A percentile compares a stretch with the other conserved stretches of the same genome.
Conservation (phyloP, 2,888 invertebrate species). For the Bruchidius siliquastri region DNA sequence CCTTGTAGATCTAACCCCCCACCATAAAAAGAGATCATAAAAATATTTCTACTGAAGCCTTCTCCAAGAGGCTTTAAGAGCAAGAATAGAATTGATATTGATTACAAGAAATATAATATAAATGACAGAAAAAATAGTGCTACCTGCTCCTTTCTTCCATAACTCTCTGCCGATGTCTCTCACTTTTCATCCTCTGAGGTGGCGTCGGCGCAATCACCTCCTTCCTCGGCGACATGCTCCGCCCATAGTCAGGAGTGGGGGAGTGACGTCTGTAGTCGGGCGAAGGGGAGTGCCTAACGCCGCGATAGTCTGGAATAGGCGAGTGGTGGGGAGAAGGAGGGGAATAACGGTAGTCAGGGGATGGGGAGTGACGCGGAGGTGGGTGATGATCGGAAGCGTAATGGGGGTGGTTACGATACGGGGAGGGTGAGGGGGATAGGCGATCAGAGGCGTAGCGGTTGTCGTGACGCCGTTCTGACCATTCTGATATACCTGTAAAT, state of each 20-base stretch:
- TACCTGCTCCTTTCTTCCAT: conserved; percentile 33
- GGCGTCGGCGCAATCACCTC: conserved; percentile 55
- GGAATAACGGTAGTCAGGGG: conserved; percentile 26
- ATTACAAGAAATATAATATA: too few species aligned
- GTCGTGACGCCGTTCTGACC: conserved; percentile 60
- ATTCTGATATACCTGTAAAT: conserved; percentile 65
- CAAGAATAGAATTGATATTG: too few species aligned
- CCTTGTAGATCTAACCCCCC: too few species aligned
- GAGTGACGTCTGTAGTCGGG: conserved; percentile 27
- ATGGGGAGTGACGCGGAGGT: conserved; percentile 23
- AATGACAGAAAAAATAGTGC: not conserved
- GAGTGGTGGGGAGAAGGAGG: conserved; percentile 15
- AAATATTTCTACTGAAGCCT: too few species aligned
- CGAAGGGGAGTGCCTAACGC: conserved; percentile 27
- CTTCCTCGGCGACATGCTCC: conserved; percentile 28
- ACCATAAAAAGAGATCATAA: too few species aligned
- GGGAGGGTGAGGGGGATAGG: conserved; percentile 25
- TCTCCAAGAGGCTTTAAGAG: too few species aligned
- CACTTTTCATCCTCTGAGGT: conserved; percentile 61
- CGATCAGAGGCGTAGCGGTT: conserved; percentile 23
- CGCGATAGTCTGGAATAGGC: conserved; percentile 27
- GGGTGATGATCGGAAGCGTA: conserved; percentile 20
- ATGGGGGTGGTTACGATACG: conserved; percentile 15
- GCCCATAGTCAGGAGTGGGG: conserved; percentile 25
- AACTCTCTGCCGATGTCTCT: conserved; percentile 41